Percentiles rank a stretch among this genome's conserved stretches.
Conservation (phyloP, 2,797 vertebrate genomes). For the Buceros bicornis region DNA sequence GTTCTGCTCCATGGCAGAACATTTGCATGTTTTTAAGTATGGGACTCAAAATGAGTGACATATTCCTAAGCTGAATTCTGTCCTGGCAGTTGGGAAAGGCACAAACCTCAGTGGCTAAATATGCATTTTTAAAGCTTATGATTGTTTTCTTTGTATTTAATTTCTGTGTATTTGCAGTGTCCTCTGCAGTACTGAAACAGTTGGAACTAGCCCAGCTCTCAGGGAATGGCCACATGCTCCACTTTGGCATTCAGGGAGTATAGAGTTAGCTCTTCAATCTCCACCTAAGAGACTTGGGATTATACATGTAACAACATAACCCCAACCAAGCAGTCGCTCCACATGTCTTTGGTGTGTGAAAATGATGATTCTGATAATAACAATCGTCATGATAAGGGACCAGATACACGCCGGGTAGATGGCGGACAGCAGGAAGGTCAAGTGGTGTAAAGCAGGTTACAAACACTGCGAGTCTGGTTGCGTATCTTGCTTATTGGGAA, state of each 20-base stretch:
- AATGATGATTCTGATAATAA: not conserved
- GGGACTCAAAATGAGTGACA: not conserved
- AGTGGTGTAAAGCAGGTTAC: not conserved
- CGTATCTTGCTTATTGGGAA: not conserved
- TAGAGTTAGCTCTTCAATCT: not conserved
- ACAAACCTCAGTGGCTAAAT: not conserved
- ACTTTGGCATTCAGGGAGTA: not conserved
- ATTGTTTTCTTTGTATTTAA: not conserved
- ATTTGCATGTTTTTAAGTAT: not conserved
- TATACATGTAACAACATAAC: not conserved
- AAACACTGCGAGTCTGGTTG: not conserved
- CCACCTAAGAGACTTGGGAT: not conserved
- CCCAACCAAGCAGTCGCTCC: not conserved
- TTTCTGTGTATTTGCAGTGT: not conserved
- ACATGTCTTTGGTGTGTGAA: not conserved
- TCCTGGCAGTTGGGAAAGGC: not conserved
- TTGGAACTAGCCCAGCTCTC: not conserved
- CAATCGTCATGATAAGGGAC: not conserved
- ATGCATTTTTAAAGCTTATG: not conserved
- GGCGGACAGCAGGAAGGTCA: not conserved
- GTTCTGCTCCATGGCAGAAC: not conserved
- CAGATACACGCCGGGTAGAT: not conserved
- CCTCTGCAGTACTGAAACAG: not conserved
- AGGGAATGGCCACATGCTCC: not conserved
- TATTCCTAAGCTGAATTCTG: not conserved